Base-by-base conservation (phyloP, 53 echinoderm and acorn worm genomes). In the Apostichopus leukothele region DNA sequence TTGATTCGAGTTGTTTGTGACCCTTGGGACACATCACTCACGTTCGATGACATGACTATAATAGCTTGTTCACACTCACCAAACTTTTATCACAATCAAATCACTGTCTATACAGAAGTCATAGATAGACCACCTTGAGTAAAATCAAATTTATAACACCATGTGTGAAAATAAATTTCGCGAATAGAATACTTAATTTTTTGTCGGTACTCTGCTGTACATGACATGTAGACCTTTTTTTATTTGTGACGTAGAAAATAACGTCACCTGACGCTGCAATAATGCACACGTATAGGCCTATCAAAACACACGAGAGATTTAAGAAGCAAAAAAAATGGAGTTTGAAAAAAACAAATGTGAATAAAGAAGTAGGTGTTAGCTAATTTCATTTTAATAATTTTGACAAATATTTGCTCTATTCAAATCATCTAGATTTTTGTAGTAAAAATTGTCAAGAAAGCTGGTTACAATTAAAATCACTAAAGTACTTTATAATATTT, bases 1-100 rank as follows among this genome's bases (percentile, higher is more conserved):
- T 16, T 63, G 11, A 13, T 16, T 63, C 63, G 11, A 16, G 12
- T 16, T 63, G 63, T 63, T 63, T 63, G 11, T 11, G 63, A 16
- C 63, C 63, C 63, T 63, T 63, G 63, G 63, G 63, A 63, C 63
- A 63, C 63, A 63, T 63, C 63, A 63, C 63, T 63, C 63, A 63
- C 11, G 16, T 11, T 13, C 0, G 12, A 63, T 16, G 63, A 63
- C 63, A 63, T 16, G 63, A 16, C 16, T 63, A 3, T 63, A 63
- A 63, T 63, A 63, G 63, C 10, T 63, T 6, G 12, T 63, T 63
- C 63, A 63, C 63, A 63, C 63, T 63, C 63, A 13, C 3, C 12
- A 11, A 11, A 63, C 12, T 16, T 61, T 16, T 63, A 13, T 63
- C 63, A 63, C 63, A 16, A 13, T 63, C 11, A 63, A 63, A 63